These are phyloP conservation scores for Herpailurus yagouaroundi DNA, from an alignment of 2,113 vertebrate species.

Conservation along the genomic window DNA sequence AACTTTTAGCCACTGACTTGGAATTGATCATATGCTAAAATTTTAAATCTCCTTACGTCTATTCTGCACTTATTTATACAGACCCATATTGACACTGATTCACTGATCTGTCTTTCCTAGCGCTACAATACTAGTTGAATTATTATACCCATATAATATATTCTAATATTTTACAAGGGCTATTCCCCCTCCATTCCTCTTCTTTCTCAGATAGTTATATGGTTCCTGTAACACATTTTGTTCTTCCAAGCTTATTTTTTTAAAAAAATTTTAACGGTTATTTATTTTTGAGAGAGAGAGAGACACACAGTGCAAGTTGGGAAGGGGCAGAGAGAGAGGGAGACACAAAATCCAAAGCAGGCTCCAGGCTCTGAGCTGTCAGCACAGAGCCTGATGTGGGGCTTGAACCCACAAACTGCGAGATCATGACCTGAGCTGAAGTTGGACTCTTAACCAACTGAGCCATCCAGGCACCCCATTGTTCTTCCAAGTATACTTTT, in stretches of 20 bases:
- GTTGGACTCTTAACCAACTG: too few species aligned
- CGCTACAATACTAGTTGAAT: background rate
- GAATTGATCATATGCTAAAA: background rate
- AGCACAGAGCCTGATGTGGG: too few species aligned
- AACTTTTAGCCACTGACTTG: background rate
- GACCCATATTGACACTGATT: background rate
- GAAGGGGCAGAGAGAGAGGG: too few species aligned
- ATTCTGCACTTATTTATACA: background rate
- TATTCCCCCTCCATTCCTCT: background rate
- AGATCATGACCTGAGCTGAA: too few species aligned
- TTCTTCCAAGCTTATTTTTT: background rate
- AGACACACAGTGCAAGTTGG: too few species aligned
- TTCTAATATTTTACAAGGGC: background rate
- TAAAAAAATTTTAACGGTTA: too few species aligned
- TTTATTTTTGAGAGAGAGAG: too few species aligned
- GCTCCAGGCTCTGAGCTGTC: too few species aligned
- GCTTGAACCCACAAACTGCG: too few species aligned
- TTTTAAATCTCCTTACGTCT: background rate
- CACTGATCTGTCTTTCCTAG: background rate
- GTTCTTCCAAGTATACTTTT: background rate
- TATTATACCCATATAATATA: background rate
- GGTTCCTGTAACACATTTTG: background rate
- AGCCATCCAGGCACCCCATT: too few species aligned
- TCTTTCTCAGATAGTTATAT: background rate
- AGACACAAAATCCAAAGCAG: too few species aligned